These are phyloP conservation scores for Arion vulgaris DNA, from an alignment of 1,140 invertebrate species.

Conservation along the genomic window DNA sequence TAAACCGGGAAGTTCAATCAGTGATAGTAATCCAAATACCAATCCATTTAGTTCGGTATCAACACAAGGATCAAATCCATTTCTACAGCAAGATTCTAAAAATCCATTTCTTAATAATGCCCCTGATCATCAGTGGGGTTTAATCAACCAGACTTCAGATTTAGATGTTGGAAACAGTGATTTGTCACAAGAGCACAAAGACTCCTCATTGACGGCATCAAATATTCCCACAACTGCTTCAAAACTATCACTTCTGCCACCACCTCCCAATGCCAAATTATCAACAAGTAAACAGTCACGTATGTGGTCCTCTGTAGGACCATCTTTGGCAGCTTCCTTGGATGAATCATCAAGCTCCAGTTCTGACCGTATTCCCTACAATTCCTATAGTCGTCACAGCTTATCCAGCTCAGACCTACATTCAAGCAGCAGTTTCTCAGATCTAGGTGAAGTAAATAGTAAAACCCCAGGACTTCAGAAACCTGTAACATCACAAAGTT, in stretches of 20 bases:
- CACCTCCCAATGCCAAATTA: not conserved
- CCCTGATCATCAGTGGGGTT: not conserved
- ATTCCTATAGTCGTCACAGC: conserved; percentile 23
- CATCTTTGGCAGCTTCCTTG: conserved; percentile 18
- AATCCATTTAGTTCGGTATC: conserved; percentile 12
- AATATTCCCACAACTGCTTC: not conserved
- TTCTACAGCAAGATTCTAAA: not conserved
- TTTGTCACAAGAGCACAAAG: not conserved
- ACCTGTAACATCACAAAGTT: not conserved
- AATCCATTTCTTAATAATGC: not conserved
- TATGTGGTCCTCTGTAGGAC: conserved; percentile 30
- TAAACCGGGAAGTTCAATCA: not conserved
- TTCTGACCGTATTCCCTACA: not conserved
- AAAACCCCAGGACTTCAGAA: not conserved
- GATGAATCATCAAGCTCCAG: conserved; percentile 10
- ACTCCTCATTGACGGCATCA: not conserved
- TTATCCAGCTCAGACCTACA: not conserved
- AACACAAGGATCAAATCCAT: conserved; percentile 8
- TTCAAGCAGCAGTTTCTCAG: not conserved
- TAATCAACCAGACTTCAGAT: not conserved
- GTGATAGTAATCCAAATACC: not conserved
- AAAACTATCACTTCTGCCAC: not conserved
- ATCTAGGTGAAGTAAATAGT: not conserved
- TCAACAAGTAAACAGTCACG: conserved; percentile 1
- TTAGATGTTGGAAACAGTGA: not conserved